A percentile compares a stretch with the other conserved stretches of the same genome.
Evolutionary conservation across 1,140 invertebrate species (phyloP).

Genomic region (Globodera ellingtonae): DNA sequence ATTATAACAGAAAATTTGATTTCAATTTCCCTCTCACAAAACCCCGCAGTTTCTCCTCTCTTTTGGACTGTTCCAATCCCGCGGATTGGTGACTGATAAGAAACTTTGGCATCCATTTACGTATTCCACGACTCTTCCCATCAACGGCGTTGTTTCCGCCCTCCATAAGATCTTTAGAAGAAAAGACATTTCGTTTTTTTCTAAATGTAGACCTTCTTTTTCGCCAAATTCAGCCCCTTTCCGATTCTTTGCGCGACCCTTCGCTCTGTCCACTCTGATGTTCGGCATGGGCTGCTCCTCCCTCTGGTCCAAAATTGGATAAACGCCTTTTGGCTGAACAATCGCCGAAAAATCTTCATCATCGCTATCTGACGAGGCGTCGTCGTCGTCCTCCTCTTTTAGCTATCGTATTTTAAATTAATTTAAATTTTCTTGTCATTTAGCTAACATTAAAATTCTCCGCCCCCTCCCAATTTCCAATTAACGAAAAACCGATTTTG

Average conservation of each 20-base stretch:
- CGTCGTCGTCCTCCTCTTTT: not conserved
- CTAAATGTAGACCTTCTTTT: not conserved
- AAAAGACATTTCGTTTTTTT: slow-evolving; percentile 1
- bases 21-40: not conserved
- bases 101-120: not conserved
- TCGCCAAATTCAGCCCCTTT: not conserved
- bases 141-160: not conserved
- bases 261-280: slow-evolving; percentile 32
- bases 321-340: slow-evolving; percentile 15
- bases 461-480: not conserved
- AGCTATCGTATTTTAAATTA: not conserved
- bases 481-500: not conserved
- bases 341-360: not conserved
- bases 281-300: slow-evolving; percentile 41
- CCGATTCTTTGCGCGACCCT: not conserved
- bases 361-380: slow-evolving; percentile 11
- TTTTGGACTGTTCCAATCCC: not conserved
- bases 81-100: not conserved
- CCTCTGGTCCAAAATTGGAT: not conserved
- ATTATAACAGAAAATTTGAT: not conserved
- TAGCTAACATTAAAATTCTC: not conserved
- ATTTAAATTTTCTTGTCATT: not conserved
- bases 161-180: not conserved
- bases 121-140: not conserved
- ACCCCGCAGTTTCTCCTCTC: not conserved